Percentiles rank a stretch among this genome's conserved stretches.
These are phyloP conservation scores for Melanitta fusca DNA, from an alignment of 2,797 vertebrate genomes.

Conservation along the genomic window DNA sequence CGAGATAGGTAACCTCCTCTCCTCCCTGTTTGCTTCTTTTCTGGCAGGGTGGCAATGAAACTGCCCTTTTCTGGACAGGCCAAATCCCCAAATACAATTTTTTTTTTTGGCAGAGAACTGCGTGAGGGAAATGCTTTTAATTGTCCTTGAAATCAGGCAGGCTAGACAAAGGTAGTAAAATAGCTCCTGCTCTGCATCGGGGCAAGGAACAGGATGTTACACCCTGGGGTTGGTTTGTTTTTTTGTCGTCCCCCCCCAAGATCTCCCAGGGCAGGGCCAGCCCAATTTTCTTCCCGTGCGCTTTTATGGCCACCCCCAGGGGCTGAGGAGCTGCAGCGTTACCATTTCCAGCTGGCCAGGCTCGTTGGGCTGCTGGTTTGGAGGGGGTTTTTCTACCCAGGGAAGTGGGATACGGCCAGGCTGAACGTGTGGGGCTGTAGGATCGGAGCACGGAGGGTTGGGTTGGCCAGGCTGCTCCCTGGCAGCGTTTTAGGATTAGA, in stretches of 20 bases:
- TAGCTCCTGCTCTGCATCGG: not conserved
- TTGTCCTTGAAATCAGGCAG: not conserved
- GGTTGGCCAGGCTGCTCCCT: not conserved
- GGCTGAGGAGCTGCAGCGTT: slow-evolving; percentile 24
- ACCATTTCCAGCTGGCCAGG: slow-evolving; percentile 6
- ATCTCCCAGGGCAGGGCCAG: slow-evolving; percentile 27
- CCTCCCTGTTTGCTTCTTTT: not conserved
- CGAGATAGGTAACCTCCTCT: not conserved
- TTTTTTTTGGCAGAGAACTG: not conserved
- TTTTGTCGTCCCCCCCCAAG: not conserved
- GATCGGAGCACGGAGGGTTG: not conserved
- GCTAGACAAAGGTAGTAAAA: slow-evolving; percentile 13
- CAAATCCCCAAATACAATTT: not conserved
- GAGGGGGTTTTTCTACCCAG: not conserved
- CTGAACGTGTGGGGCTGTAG: not conserved
- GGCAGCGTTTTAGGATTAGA: not conserved
- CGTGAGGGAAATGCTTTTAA: not conserved
- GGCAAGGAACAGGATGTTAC: slow-evolving; percentile 52
- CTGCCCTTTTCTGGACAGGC: not conserved
- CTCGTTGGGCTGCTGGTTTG: not conserved
- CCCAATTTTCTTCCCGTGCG: not conserved
- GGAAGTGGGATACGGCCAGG: not conserved
- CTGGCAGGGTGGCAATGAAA: not conserved
- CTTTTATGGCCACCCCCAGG: not conserved
- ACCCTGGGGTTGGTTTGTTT: not conserved